phyloP scores from a whole-genome alignment of 1,140 invertebrate genomes.

The Eubasilissa regina region DNA sequence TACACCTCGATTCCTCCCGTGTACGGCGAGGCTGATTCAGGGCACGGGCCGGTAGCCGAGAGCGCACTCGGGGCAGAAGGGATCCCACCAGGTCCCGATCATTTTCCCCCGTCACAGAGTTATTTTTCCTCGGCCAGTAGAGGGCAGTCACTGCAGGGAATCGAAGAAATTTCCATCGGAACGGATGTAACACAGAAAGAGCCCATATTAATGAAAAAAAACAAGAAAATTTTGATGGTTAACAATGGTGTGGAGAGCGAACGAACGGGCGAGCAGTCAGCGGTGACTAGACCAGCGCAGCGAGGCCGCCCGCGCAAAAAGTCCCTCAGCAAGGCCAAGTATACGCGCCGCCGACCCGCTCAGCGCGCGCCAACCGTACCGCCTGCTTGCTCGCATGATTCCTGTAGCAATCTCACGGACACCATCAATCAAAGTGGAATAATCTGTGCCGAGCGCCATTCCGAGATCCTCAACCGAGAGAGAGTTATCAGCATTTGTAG shows the following conservation, averaged over 20 bases:
- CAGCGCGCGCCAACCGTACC: slow-evolving; percentile 51
- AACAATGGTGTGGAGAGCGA: slow-evolving; percentile 63
- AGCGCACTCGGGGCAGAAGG: not conserved
- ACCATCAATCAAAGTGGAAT: slow-evolving; percentile 68
- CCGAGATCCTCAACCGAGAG: slow-evolving; percentile 73
- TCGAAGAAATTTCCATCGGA: not conserved
- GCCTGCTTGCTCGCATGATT: slow-evolving; percentile 61
- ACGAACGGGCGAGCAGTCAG: slow-evolving; percentile 70
- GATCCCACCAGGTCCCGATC: not conserved
- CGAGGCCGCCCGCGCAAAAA: slow-evolving; percentile 56
- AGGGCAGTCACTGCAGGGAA: not conserved
- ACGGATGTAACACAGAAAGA: not conserved
- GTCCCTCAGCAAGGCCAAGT: slow-evolving; percentile 57
- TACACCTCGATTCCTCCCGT: not conserved
- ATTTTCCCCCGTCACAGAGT: not conserved
- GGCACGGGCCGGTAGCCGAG: not conserved
- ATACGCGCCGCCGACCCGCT: slow-evolving; percentile 52
- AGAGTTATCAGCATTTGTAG: slow-evolving; percentile 80
- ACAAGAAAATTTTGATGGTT: not conserved
- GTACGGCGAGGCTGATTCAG: not conserved
- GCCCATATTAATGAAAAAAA: slow-evolving; percentile 9
- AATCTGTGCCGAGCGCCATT: slow-evolving; percentile 70
- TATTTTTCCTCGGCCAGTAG: not conserved
- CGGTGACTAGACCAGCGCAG: slow-evolving; percentile 68
- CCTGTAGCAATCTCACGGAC: slow-evolving; percentile 67